Conservation (phyloP, 2,888 invertebrate genomes). For the Pristionchus arcanus region DNA sequence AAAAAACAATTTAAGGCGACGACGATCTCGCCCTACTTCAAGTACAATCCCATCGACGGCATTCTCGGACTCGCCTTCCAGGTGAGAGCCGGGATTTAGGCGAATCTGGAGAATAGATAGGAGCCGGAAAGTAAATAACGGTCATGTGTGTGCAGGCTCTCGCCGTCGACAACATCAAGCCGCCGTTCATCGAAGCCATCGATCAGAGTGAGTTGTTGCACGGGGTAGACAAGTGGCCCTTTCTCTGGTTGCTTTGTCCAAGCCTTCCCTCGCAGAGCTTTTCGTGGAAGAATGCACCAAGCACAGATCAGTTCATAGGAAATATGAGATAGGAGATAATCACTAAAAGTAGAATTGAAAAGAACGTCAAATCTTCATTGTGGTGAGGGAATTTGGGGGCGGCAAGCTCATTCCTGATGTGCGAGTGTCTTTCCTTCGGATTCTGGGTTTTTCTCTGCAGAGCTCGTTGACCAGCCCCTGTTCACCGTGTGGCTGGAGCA, state of each 20-base stretch:
- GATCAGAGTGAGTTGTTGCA: conserved; percentile 84
- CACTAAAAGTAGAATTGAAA: too few relatives aligned
- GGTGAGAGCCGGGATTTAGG: conserved; percentile 17
- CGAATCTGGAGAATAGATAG: background rate
- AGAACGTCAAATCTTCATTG: too few relatives aligned
- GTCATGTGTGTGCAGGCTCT: conserved; percentile 85
- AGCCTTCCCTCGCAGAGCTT: too few relatives aligned
- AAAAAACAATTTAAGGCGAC: background rate
- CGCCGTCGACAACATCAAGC: conserved; percentile 91
- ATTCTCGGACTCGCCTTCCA: conserved; percentile 72
- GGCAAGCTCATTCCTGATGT: too few relatives aligned
- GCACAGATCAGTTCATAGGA: too few relatives aligned
- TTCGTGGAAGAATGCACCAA: too few relatives aligned
- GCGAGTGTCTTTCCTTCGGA: too few relatives aligned
- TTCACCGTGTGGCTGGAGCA: conserved; percentile 73
- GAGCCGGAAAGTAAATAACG: background rate
- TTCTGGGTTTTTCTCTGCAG: conserved; percentile 12
- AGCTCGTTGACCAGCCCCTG: conserved; percentile 67
- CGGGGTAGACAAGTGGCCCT: background rate
- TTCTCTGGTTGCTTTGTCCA: too few relatives aligned
- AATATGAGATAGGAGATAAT: too few relatives aligned
- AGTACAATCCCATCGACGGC: conserved; percentile 68
- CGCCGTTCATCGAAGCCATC: conserved; percentile 94
- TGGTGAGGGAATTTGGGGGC: too few relatives aligned
- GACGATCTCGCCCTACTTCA: conserved; percentile 64